These are phyloP conservation scores for Mustela nigripes DNA, from an alignment of 2,113 vertebrate species.

Conservation along the genomic window DNA sequence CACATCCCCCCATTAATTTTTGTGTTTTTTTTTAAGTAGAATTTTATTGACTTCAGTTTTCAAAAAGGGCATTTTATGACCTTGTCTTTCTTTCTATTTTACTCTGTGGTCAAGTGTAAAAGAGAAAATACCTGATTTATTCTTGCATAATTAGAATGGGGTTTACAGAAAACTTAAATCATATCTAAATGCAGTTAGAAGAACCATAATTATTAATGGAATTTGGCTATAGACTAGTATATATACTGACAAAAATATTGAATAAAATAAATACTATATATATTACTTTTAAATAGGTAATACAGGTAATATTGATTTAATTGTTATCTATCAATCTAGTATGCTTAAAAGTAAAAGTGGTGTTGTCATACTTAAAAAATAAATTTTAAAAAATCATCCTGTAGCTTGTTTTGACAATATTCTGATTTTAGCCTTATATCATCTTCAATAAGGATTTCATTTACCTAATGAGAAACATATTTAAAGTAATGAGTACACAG, in stretches of 20 bases:
- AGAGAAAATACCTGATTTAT: not conserved
- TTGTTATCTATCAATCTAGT: not conserved
- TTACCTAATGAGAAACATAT: conserved; percentile 88
- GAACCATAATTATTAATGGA: not conserved
- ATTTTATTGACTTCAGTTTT: conserved; percentile 31
- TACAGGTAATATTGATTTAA: not conserved
- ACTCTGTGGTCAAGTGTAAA: not conserved
- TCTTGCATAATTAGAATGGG: not conserved
- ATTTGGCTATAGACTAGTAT: not conserved
- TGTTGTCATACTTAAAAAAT: conserved; percentile 54
- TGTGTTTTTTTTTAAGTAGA: not conserved
- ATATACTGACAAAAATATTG: not conserved
- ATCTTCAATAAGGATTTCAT: conserved; percentile 83
- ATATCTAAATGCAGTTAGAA: not conserved
- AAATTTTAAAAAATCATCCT: conserved; percentile 53
- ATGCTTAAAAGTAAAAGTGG: not conserved
- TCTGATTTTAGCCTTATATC: conserved; percentile 79
- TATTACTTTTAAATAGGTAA: not conserved
- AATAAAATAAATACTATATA: not conserved
- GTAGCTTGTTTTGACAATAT: conserved; percentile 77
- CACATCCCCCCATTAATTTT: not conserved
- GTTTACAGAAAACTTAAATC: not conserved
- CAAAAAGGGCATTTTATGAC: not conserved
- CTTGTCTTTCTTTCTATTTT: conserved; percentile 5
- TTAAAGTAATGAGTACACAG: conserved; percentile 86